Conservation (phyloP, 2,888 invertebrate species). For the Zhuqinia jingwanae region DNA sequence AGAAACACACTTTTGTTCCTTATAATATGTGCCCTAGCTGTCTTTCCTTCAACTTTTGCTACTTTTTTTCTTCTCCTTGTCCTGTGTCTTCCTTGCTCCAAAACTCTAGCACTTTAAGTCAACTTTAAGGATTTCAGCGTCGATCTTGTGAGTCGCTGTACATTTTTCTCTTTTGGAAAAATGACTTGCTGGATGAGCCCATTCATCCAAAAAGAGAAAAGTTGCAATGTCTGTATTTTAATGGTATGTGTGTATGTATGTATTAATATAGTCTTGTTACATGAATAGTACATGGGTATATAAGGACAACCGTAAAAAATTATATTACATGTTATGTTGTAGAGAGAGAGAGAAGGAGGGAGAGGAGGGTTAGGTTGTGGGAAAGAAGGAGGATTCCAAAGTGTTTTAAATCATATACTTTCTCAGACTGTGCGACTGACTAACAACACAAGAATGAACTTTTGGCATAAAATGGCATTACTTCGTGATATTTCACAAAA, state of each 20-base stretch:
- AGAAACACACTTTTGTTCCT: not conserved
- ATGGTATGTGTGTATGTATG: not conserved
- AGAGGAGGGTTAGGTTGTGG: not conserved
- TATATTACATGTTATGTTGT: too few species aligned
- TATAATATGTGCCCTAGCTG: not conserved
- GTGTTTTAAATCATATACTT: slow-evolving; percentile 49
- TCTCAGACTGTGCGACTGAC: not conserved
- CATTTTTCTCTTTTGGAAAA: slow-evolving; percentile 34
- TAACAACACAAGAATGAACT: slow-evolving; percentile 13
- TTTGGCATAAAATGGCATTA: not conserved
- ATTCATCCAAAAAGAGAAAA: slow-evolving; percentile 61
- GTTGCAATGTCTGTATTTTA: slow-evolving; percentile 8
- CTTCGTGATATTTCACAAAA: too few species aligned
- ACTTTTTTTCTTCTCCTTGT: slow-evolving; percentile 24
- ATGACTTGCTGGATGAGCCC: slow-evolving; percentile 59
- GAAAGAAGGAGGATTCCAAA: slow-evolving; percentile 15
- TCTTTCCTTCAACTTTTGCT: slow-evolving; percentile 28
- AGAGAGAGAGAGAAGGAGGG: too few species aligned
- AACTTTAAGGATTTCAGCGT: slow-evolving; percentile 55
- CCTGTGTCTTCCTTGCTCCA: not conserved
- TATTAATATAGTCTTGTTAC: too few species aligned
- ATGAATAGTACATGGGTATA: not conserved
- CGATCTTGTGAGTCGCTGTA: slow-evolving; percentile 55
- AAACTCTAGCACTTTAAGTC: slow-evolving; percentile 59
- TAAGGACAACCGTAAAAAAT: too few species aligned